Conservation (phyloP, 2,888 invertebrate genomes). For the Papilio demoleus region DNA sequence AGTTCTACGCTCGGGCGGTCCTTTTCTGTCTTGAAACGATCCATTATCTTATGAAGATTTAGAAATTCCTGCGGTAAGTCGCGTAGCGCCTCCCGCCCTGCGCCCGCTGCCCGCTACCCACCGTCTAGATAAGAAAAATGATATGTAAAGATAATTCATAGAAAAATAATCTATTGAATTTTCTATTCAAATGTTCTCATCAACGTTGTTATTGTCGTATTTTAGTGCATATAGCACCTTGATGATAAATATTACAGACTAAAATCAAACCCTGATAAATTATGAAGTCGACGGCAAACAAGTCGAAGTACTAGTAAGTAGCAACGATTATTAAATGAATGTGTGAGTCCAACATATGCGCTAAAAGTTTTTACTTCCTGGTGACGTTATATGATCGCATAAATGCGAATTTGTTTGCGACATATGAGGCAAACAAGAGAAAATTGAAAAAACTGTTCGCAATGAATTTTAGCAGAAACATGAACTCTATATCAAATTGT, state of each 20-base stretch:
- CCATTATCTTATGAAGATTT: constrained; percentile 84
- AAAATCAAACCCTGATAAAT: no score
- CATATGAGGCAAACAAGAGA: constrained; percentile 4
- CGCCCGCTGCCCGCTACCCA: neutral
- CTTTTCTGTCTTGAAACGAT: constrained; percentile 79
- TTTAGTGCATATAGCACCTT: no score
- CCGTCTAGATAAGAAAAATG: neutral
- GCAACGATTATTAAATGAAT: no score
- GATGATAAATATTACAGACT: no score
- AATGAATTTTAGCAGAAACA: constrained; percentile 6
- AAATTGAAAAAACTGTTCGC: constrained; percentile 3
- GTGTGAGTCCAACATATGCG: no score
- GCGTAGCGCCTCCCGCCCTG: constrained; percentile 41
- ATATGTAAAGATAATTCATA: constrained; percentile 1
- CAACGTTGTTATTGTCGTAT: no score
- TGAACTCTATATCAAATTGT: constrained; percentile 16
- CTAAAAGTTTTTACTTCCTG: neutral
- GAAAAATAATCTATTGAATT: no score
- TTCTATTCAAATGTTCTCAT: no score
- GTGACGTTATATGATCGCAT: neutral
- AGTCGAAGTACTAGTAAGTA: no score
- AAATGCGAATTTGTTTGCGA: neutral
- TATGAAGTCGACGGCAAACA: no score
- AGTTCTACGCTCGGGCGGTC: constrained; percentile 78
- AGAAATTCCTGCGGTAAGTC: constrained; percentile 79